Base-by-base conservation (phyloP, 1,140 invertebrate genomes). In the Diprion similis region DNA sequence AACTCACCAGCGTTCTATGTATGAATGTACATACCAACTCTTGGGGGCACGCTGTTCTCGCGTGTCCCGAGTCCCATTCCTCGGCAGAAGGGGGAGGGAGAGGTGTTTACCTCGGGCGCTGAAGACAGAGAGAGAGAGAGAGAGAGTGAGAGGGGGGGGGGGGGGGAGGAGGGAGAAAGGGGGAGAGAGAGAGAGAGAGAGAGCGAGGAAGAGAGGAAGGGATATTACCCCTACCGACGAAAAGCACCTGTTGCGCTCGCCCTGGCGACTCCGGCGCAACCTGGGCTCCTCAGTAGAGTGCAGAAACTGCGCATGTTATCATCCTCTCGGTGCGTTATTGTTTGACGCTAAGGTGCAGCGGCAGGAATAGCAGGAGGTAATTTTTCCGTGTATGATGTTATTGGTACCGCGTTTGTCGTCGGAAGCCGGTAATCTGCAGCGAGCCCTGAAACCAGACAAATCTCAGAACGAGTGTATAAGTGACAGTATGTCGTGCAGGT, bases 41-140 rank as follows among this genome's bases (percentile, higher is more conserved):
- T 37, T 6, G 24, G 24, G 24, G 24, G 24, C 24, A 37, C 24
- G 24, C 24, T 37, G 24, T 37, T 37, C 48, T 46, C 1, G 64
- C 47, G 71, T 68, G 73, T 69, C 71, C 75, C 71, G 68, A 76
- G 74, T 76, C 46, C 72, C 69, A 69, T 47, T 51, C 64, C 72
- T 67, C 72, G 11, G 73, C 66, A n/a, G 10, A 18, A 4, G 46
- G 48, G 48, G 24, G 24, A 37, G 2, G 24, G 24, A 37, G 24
- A 37, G 24, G 24, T 1, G 24, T 37, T 37, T 37, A 59, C 48
- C 59, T 48, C 46, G 24, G 48, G 45, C 45, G 71, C 11, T 46
- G 74, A 46, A 59, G 51, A 71, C 37, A 10, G 71, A 70, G 45
- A 74, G 46, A 19, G 18, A n/a, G 0, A 68, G 70, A 68, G 51